Evolutionary conservation across 2,888 invertebrate species (phyloP), one percentile per base, ranked within the genome.

Genomic region (Polyploca ridens): DNA sequence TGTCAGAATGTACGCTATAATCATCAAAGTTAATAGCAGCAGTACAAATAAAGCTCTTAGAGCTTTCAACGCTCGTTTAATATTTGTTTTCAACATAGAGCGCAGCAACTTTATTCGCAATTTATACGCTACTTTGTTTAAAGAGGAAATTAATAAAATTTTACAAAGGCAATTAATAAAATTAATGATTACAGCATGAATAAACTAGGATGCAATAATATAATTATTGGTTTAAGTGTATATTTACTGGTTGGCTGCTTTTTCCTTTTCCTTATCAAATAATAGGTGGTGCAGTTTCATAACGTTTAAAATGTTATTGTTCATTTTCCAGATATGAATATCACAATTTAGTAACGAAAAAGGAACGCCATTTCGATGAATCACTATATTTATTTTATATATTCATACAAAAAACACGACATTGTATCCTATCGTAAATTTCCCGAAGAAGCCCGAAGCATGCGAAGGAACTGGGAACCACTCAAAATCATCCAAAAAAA

Each of bases 21-120:
- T 81, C 82, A 78, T 87, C 82, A 84, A 85, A 86, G 84, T 84
- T 87, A 85, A 86, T 83, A 83, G 77, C 77, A 76, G 75, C 71
- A 71, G 78, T 76, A 73, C 81, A 87, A 87, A 88, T 82, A 87
- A 79, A 80, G 76, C 74, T 76, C 73, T 75, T 66, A 69, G 7
- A 49, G 76, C 77, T 77, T 73, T 74, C 74, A 75, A 66, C 77
- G 75, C 69, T 70, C 72, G 70, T 72, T 77, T 73, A 69, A 76
- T 85, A 80, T 84, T 83, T 83, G 79, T 80, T 79, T 78, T 75
- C 70, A 74, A 70, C 76, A 65, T 69, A 46, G 66, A 74, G 73
- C 67, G 65, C 68, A 70, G 67, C 67, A 76, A 76, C 74, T 78
- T 77, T 74, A 73, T 67, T 65, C 60, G 58, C 59, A 66, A 59